Evolutionary conservation across 2,113 vertebrate genomes (phyloP).

Genomic region (Seriola quinqueradiata): DNA sequence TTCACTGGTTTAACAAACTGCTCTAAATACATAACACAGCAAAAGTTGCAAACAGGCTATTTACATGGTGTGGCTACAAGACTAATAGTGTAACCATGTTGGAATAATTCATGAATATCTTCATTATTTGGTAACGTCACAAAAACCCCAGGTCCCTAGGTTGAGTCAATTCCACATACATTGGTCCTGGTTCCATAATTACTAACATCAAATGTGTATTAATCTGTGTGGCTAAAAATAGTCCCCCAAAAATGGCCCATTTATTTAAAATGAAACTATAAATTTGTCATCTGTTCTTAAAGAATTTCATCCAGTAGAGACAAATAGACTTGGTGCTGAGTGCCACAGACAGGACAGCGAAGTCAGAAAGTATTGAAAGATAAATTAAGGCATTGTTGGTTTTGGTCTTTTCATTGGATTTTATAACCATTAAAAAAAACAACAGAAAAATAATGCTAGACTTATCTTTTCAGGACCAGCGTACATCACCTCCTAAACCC

Average conservation of each 20-base stretch:
- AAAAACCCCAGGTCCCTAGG: no score
- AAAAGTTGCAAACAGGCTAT: background rate
- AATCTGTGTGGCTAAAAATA: background rate
- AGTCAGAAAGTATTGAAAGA: background rate
- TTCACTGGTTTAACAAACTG: background rate
- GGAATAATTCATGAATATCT: background rate
- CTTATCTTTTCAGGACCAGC: background rate
- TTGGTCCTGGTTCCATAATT: no score
- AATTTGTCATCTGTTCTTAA: background rate
- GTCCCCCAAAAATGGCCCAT: background rate
- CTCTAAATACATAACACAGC: background rate
- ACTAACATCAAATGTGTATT: background rate
- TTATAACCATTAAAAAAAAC: background rate
- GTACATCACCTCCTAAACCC: conserved; percentile 3
- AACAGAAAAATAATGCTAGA: background rate
- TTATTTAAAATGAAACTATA: no score
- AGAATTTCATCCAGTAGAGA: background rate
- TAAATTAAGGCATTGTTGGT: background rate
- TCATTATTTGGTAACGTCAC: no score
- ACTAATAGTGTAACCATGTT: background rate
- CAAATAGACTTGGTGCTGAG: background rate
- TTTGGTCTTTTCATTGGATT: background rate
- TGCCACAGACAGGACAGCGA: background rate
- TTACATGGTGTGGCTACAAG: background rate
- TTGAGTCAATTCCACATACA: no score